Evolutionary conservation across 2,797 vertebrate genomes (phyloP).

Genomic region (Psittacula derbiana): DNA sequence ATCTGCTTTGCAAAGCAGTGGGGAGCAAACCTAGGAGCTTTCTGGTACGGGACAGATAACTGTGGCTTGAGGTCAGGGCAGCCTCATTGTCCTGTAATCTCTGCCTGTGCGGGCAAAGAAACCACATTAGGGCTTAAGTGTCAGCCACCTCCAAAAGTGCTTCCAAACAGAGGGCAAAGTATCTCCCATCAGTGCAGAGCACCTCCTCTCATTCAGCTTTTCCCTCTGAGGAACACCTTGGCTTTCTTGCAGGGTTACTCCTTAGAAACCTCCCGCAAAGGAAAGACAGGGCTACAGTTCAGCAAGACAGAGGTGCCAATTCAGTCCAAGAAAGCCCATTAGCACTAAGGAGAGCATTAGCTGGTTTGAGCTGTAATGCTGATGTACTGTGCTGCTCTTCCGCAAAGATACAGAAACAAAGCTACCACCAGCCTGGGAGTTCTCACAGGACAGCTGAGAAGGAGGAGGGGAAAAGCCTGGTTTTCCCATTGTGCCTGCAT

Average conservation of each 20-base stretch:
- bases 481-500: background rate
- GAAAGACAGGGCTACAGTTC: background rate
- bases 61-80: background rate
- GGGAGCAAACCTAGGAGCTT: background rate
- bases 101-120: background rate
- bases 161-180: background rate
- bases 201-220: background rate
- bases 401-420: background rate
- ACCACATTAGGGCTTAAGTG: background rate
- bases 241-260: background rate
- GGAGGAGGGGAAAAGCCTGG: background rate
- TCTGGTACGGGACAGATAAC: accelerated
- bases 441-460: background rate
- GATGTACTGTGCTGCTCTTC: background rate
- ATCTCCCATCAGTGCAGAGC: background rate
- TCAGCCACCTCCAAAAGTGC: background rate
- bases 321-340: background rate
- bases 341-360: background rate
- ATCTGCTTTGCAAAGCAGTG: background rate
- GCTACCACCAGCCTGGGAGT: background rate
- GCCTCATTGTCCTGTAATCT: background rate
- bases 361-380: background rate
- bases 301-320: background rate
- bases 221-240: background rate
- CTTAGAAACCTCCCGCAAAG: background rate